These are phyloP conservation scores for Anoplolepis gracilipes DNA, from an alignment of 1,140 invertebrate species.

Conservation along the genomic window DNA sequence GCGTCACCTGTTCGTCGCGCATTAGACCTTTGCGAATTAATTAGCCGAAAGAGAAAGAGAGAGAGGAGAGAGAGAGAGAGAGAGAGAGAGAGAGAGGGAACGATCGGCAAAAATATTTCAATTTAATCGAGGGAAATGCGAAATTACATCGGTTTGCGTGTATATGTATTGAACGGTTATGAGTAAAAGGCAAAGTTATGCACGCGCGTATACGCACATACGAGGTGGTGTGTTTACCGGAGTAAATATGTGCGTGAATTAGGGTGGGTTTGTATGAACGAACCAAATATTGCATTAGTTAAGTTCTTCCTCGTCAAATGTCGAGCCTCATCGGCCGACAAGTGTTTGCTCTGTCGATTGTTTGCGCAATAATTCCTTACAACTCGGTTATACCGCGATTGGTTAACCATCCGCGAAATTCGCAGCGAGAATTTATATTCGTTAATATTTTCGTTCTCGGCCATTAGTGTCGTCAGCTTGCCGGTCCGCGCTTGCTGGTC, in stretches of 20 bases:
- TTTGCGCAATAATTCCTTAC: constrained; percentile 65
- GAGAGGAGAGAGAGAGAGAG: no score
- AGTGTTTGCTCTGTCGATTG: constrained; percentile 45
- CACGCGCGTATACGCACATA: neutral
- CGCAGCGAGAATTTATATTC: constrained; percentile 17
- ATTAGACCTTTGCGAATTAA: constrained; percentile 36
- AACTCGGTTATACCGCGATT: constrained; percentile 17
- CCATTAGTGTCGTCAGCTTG: constrained; percentile 26
- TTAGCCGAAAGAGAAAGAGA: constrained; percentile 7
- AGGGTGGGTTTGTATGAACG: constrained; percentile 33
- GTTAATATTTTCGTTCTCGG: constrained; percentile 43
- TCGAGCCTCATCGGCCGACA: neutral
- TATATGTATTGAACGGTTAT: constrained; percentile 53
- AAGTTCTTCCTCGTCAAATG: constrained; percentile 67
- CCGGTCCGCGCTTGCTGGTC: neutral
- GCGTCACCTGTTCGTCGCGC: neutral
- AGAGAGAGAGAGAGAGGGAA: no score
- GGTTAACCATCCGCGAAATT: neutral
- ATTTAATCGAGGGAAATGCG: constrained; percentile 55
- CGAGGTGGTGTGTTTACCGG: constrained; percentile 40
- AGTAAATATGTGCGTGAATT: constrained; percentile 60
- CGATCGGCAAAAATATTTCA: constrained; percentile 51
- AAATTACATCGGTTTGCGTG: neutral
- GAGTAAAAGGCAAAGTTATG: constrained; percentile 71
- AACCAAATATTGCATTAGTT: constrained; percentile 69